Evolutionary conservation across 2,797 vertebrate species (phyloP), one percentile per base, ranked within the genome.

Genomic region (Glossophaga mutica): DNA sequence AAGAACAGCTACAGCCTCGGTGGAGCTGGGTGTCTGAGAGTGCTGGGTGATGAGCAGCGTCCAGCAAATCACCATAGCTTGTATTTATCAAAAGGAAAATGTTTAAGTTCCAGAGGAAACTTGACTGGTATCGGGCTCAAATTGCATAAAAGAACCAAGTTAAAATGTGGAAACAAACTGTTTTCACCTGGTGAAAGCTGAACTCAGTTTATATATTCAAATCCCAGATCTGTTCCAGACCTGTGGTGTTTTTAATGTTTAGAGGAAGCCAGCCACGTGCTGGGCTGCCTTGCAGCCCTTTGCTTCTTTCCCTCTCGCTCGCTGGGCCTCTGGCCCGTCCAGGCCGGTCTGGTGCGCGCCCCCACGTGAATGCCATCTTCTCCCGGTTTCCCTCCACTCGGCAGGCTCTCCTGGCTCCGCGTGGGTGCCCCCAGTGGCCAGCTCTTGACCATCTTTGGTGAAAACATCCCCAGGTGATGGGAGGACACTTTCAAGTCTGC

Each of bases 291-390:
- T 99, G 96, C 98, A 98, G 37, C 97, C 94, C 94, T 99, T 99
- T 26, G 96, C 37, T 98, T 22, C 98, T 98, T 99, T 98, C 87
- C 98, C 98, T 79, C 97, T 96, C 77, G 87, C 68, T 37, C 98
- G 98, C 74, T 99, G 98, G 90, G 96, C 92, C 96, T 98, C 99
- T 44, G 99, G 87, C 94, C 99, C 99, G 99, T 99, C 99, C 99
- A 99, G 29, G 96, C 90, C 99, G 97, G 71, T 99, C 97, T 96
- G 99, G 92, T 94, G 93, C 99, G 99, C 93, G 97, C 6, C 0
- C 99, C 99, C 99, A 99, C 99, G 94, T 98, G 99, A 52, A 96
- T 97, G 19, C 91, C 95, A 67, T 97, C 98, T 71, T 96, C 98
- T 0, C 21, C 84, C 39, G 96, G 98, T 3, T 93, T 96, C 95